Evolutionary conservation across 2,888 invertebrate genomes (phyloP).

Genomic region (Oligia fasciuncula): DNA sequence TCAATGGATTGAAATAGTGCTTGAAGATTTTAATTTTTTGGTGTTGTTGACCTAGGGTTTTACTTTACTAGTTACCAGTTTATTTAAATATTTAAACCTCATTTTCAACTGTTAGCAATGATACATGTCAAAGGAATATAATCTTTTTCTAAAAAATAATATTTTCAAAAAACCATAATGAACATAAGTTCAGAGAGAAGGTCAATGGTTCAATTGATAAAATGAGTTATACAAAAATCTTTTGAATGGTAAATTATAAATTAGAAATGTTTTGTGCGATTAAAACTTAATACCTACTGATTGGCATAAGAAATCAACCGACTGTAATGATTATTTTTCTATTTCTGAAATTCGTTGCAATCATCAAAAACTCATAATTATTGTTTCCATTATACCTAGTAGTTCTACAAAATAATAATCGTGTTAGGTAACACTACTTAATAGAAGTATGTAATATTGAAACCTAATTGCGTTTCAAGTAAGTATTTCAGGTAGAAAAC

Average conservation of each 20-base stretch:
- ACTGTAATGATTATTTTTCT: not conserved
- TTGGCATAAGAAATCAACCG: not conserved
- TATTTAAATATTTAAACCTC: not conserved
- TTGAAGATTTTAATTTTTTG: slow-evolving; percentile 60
- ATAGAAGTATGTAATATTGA: not conserved
- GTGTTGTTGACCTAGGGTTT: slow-evolving; percentile 36
- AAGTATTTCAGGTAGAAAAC: slow-evolving; percentile 39
- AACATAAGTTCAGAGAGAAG: not conserved
- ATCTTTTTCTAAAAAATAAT: not conserved
- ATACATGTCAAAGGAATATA: not conserved
- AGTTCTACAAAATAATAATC: not conserved
- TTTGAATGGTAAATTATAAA: not conserved
- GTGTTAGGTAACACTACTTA: not conserved
- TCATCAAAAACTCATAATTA: slow-evolving; percentile 15
- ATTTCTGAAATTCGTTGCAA: slow-evolving; percentile 13
- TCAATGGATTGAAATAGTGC: slow-evolving; percentile 61
- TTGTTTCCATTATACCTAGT: not conserved
- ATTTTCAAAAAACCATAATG: not conserved
- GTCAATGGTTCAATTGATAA: not conserved
- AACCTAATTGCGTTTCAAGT: slow-evolving; percentile 26
- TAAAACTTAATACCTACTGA: not conserved
- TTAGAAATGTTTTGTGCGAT: not conserved
- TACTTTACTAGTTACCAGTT: not conserved
- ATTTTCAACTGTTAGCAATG: slow-evolving; percentile 4
- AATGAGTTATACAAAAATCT: not conserved